Conservation (phyloP, 2,888 invertebrate species). For the Nemoura dubitans region DNA sequence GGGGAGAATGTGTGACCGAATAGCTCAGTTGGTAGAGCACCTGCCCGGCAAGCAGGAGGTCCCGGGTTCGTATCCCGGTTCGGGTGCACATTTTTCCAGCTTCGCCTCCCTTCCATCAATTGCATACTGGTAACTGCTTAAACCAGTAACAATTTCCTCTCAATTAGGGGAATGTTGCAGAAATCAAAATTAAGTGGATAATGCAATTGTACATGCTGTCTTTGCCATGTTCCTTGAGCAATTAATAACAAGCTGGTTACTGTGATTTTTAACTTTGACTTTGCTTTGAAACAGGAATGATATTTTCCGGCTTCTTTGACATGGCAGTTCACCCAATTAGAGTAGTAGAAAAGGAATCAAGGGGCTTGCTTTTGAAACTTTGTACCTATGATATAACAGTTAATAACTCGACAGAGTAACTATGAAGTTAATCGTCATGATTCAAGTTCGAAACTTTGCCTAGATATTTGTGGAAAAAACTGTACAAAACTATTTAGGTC, state of each 20-base stretch:
- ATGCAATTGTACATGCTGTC: background rate
- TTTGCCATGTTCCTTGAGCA: background rate
- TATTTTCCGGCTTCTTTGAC: background rate
- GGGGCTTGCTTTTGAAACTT: background rate
- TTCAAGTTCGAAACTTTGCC: background rate
- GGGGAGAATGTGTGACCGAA: too few species aligned
- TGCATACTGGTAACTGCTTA: too few species aligned
- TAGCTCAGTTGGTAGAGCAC: too few species aligned
- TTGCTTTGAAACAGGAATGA: background rate
- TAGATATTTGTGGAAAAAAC: background rate
- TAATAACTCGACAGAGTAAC: background rate
- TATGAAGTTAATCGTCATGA: background rate
- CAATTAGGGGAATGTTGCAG: too few species aligned
- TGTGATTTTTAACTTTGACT: background rate
- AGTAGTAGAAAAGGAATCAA: background rate
- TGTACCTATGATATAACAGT: background rate
- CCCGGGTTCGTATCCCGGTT: too few species aligned
- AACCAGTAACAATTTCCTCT: too few species aligned
- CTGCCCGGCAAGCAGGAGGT: too few species aligned
- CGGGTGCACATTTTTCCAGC: too few species aligned
- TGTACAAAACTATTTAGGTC: slow-evolving; percentile 7
- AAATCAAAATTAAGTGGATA: background rate
- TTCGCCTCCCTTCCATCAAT: too few species aligned
- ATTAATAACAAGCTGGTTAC: background rate
- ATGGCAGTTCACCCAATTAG: background rate